These are phyloP conservation scores for Galbula dea DNA, from an alignment of 2,113 vertebrate species.

Conservation along the genomic window DNA sequence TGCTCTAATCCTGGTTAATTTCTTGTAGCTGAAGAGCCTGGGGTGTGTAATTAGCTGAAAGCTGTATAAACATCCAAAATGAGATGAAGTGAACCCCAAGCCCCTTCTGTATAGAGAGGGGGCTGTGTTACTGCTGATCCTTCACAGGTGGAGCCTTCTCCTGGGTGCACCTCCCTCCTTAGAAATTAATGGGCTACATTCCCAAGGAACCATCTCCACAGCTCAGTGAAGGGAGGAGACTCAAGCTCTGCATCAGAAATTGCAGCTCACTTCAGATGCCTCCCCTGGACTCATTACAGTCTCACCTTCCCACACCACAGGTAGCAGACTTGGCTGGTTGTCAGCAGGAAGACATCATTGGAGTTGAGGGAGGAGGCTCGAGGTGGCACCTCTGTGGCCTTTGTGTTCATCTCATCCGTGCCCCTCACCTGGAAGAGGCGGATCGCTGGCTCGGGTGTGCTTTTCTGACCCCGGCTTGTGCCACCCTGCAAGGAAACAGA, in stretches of 20 bases:
- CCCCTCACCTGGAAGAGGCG: constrained; percentile 89
- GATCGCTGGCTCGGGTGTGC: neutral
- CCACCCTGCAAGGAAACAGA: constrained; percentile 74
- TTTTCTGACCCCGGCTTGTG: constrained; percentile 73
- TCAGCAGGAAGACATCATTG: constrained; percentile 86
- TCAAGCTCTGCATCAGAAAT: neutral
- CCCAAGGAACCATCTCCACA: neutral
- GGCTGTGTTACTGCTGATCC: neutral
- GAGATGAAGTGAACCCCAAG: neutral
- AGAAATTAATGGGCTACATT: neutral
- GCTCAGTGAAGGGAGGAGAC: neutral
- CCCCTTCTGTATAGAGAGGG: too few relatives aligned
- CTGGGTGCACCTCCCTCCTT: neutral
- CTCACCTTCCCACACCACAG: constrained; percentile 91
- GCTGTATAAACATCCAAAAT: neutral
- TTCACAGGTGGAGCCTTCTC: neutral
- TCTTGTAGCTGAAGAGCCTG: neutral
- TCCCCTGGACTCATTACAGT: rapidly evolving
- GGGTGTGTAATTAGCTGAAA: neutral
- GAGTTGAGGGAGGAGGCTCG: constrained; percentile 84
- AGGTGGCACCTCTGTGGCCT: constrained; percentile 81
- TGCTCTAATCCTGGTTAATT: neutral
- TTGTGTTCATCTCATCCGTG: constrained; percentile 81
- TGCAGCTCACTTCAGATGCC: rapidly evolving
- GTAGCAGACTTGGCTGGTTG: constrained; percentile 73